These are phyloP conservation scores for Orchestes rusci DNA, from an alignment of 2,888 invertebrate genomes.

Conservation along the genomic window DNA sequence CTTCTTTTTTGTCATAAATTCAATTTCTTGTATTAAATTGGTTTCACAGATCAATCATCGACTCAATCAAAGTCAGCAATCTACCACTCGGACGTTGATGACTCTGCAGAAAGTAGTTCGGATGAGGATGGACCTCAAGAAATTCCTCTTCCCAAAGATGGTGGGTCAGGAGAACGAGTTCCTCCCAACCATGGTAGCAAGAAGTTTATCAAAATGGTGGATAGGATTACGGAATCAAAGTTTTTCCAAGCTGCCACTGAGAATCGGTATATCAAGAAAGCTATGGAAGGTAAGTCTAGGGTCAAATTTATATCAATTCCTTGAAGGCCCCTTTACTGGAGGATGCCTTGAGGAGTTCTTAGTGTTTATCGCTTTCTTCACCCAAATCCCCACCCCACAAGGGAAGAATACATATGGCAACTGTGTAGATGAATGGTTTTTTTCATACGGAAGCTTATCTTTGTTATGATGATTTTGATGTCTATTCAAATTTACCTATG, in stretches of 20 bases:
- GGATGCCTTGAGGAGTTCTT: no score
- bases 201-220: constrained; percentile 74
- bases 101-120: constrained; percentile 72
- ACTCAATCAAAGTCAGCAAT: constrained; percentile 48
- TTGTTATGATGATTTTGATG: no score
- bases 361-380: no score
- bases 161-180: constrained; percentile 8
- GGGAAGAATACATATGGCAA: no score
- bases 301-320: no score
- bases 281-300: constrained; percentile 76
- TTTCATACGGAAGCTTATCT: no score
- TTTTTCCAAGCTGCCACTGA: constrained; percentile 87
- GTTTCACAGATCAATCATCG: constrained; percentile 26
- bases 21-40: no score
- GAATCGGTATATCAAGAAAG: constrained; percentile 76
- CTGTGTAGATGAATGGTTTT: no score
- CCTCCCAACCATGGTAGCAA: constrained; percentile 44
- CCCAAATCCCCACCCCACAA: no score
- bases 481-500: no score
- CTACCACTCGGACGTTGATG: constrained; percentile 70
- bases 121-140: constrained; percentile 53
- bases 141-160: constrained; percentile 24
- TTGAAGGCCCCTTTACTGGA: no score
- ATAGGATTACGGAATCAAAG: constrained; percentile 76
- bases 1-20: no score